Evolutionary conservation across 1,140 invertebrate genomes (phyloP).

Genomic region (Lasioglossum albipes): DNA sequence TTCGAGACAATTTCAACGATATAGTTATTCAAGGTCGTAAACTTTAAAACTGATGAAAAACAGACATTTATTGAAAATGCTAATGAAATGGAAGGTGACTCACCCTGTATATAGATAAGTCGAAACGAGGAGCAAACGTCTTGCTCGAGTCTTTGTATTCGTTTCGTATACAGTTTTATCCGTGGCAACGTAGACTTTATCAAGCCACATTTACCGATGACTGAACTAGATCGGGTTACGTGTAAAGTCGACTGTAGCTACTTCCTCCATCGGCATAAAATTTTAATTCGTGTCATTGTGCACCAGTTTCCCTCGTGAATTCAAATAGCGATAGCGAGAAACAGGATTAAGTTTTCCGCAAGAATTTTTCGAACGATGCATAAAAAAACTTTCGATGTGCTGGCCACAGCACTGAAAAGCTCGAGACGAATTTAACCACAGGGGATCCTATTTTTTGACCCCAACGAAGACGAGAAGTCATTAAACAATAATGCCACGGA

Average conservation of each 20-base stretch:
- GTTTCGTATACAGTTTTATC: background rate
- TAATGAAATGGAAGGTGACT: too few relatives aligned
- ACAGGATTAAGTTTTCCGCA: background rate
- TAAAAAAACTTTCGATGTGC: background rate
- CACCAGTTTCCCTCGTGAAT: background rate
- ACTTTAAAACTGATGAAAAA: too few relatives aligned
- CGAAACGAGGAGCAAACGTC: too few relatives aligned
- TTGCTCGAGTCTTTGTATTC: too few relatives aligned
- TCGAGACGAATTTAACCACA: slow-evolving; percentile 13
- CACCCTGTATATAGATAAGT: too few relatives aligned
- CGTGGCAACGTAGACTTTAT: background rate
- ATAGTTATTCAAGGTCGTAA: too few relatives aligned
- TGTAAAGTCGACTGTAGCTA: background rate
- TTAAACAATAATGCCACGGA: slow-evolving; percentile 50
- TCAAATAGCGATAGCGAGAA: background rate
- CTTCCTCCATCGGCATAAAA: background rate
- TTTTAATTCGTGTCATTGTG: slow-evolving; percentile 4
- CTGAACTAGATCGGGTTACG: background rate
- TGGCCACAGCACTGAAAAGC: too few relatives aligned
- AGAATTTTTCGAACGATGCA: background rate
- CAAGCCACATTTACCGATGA: too few relatives aligned
- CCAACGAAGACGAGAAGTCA: slow-evolving; percentile 26
- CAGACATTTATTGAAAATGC: too few relatives aligned
- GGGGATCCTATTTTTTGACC: slow-evolving; percentile 33
- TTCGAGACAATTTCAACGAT: too few relatives aligned